Evolutionary conservation across 2,797 vertebrate species (phyloP), one percentile per base, ranked within the genome.

Genomic region (Sebastes cheni): DNA sequence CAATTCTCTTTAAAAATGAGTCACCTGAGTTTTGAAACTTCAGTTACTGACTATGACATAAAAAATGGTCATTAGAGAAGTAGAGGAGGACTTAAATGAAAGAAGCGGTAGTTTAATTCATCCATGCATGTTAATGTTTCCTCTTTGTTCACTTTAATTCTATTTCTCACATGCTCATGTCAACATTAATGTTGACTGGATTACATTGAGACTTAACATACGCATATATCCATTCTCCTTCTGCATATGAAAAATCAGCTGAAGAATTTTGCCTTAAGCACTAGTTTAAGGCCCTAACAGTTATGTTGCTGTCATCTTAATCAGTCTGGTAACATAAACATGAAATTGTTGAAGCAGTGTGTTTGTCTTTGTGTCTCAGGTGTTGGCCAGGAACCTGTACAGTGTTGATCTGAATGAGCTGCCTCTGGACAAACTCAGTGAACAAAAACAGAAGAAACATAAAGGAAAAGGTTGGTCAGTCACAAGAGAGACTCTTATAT

Each of bases 391-490:
- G 88, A 98, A 99, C 91, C 93, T 99, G 75, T 99, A 99, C 92
- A 98, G 94, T 83, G 96, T 99, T 80, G 99, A 99, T 93, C 95
- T 99, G 79, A 97, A 97, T 81, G 98, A 99, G 90, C 93, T 99
- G 55, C 99, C 99, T 0, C 89, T 99, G 92, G 98, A 99, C 95
- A 99, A 99, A 83, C 95, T 99, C 84, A 99, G 99, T 90, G 99
- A 99, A 89, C 99, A 99, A 94, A 99, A 99, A 81, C 98, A 97
- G 95, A 99, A 99, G 95, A 99, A 99, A 77, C 98, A 99, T 89
- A 99, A 99, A 96, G 99, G 99, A 90, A 99, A 98, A 99, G 98
- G 99, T 99, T 89, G 87, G 91, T 81, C 52, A 2, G 3, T 22
- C 36, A 29, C 10, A 0, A 42, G 55, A 80, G 55, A 80, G 11